Conservation (phyloP, 2,113 vertebrate genomes). For the Poecile atricapillus region DNA sequence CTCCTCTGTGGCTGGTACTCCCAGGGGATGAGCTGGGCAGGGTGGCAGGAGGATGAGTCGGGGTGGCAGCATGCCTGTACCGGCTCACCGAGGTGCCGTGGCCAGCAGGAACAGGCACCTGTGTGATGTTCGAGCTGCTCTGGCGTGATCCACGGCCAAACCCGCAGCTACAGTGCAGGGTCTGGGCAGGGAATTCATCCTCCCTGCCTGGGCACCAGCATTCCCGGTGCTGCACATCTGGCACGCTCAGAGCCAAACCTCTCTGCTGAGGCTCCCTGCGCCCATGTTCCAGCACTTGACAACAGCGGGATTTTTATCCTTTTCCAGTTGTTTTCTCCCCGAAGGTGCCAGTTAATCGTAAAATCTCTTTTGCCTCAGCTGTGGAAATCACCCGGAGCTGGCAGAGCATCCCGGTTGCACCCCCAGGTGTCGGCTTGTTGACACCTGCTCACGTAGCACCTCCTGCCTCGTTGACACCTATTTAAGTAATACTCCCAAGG, state of each 20-base stretch:
- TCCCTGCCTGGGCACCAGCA: rapidly evolving
- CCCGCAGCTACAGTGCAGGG: rapidly evolving
- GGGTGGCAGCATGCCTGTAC: neutral
- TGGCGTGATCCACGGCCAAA: rapidly evolving
- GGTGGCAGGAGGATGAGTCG: neutral
- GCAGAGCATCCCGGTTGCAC: neutral
- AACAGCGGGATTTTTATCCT: neutral
- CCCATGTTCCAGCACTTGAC: neutral
- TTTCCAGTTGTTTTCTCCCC: neutral
- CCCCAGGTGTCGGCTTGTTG: neutral
- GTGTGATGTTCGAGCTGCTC: neutral
- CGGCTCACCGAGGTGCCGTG: neutral
- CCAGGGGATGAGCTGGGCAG: neutral
- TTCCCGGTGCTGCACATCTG: rapidly evolving
- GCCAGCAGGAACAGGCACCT: neutral
- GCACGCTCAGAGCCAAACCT: neutral
- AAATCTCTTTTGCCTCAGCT: neutral
- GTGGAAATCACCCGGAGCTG: neutral
- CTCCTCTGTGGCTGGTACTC: neutral
- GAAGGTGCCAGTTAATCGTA: neutral
- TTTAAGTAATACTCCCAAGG: neutral
- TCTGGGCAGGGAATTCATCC: neutral
- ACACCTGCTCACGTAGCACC: neutral
- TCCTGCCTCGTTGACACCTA: neutral
- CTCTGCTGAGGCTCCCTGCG: neutral